Evolutionary conservation across 1,140 invertebrate genomes (phyloP), one percentile per base, ranked within the genome.

Genomic region (Musca vetustissima): DNA sequence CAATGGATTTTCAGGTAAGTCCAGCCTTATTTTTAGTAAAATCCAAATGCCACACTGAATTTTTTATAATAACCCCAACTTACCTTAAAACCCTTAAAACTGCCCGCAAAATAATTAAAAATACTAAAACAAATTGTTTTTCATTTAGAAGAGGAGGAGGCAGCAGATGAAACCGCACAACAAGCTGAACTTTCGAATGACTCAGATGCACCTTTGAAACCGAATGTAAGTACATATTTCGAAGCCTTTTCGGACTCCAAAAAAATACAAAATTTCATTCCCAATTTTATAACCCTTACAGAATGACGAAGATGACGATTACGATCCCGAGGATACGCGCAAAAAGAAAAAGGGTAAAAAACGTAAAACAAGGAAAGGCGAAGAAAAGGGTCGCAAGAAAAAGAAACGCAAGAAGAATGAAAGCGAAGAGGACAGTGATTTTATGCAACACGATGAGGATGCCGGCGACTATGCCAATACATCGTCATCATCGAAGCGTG

Each of bases 331-430:
- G 80, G 92, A 93, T 84, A 85, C 83, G 61, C 87, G 91, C 71
- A 93, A 93, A 79, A 93, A 93, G 83, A 94, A 94, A 75, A 95
- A 95, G 76, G 93, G 92, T 6, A 96, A 96, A 81, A 96, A 96
- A 80, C 88, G 94, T 74, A 95, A 95, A 86, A 92, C 91, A 21
- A 87, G 90, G 73, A 90, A 93, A 72, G 93, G 94, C 76, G 91
- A 93, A 68, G 93, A 94, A 76, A 95, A 94, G 76, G 92, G 92
- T 32, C 94, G 94, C 83, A 94, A 94, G 82, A 92, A 93, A 80
- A 96, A 96, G 86, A 95, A 95, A 85, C 94, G 94, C 86, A 92
- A 93, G 85, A 93, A 93, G 85, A 92, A 92, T 84, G 94, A 96
- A 73, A 95, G 92, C 84, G 93, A 90, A 74, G 93, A 94, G 83